Evolutionary conservation across 2,797 vertebrate genomes (phyloP).

Genomic region (Scarus forsteni): DNA sequence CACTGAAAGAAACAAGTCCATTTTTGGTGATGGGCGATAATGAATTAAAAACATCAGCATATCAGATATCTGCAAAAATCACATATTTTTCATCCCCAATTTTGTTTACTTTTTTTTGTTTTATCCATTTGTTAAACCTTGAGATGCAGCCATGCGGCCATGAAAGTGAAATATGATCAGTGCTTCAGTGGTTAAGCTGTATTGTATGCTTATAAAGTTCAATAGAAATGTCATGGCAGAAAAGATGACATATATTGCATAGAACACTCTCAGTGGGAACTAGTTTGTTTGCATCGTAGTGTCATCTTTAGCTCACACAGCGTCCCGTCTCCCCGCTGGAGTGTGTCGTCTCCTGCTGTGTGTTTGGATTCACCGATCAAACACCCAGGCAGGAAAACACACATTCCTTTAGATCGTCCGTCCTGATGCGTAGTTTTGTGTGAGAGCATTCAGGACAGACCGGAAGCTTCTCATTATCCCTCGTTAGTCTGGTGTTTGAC

Average conservation of each 20-base stretch:
- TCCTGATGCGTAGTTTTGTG: constrained; percentile 10
- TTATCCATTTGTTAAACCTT: too few relatives aligned
- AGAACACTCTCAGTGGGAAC: background rate
- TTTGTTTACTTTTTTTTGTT: too few relatives aligned
- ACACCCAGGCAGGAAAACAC: constrained; percentile 57
- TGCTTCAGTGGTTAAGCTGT: too few relatives aligned
- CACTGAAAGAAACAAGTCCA: too few relatives aligned
- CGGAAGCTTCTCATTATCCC: constrained; percentile 60
- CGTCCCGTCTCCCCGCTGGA: constrained; percentile 44
- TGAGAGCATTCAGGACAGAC: constrained; percentile 8
- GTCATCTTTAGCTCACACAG: background rate
- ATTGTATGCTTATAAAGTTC: too few relatives aligned
- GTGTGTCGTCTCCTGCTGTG: constrained; percentile 57
- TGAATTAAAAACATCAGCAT: too few relatives aligned
- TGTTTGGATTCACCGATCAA: constrained; percentile 56
- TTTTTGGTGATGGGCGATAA: too few relatives aligned
- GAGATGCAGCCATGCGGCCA: too few relatives aligned
- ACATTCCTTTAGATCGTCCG: constrained; percentile 55
- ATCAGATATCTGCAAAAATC: too few relatives aligned
- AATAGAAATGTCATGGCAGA: too few relatives aligned
- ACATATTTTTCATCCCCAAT: too few relatives aligned
- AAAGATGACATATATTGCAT: constrained; percentile 2
- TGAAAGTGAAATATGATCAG: too few relatives aligned
- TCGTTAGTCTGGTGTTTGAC: constrained; percentile 39
- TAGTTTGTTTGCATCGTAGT: background rate